These are phyloP conservation scores for Characodon lateralis DNA, from an alignment of 2,797 vertebrate species.

Conservation along the genomic window DNA sequence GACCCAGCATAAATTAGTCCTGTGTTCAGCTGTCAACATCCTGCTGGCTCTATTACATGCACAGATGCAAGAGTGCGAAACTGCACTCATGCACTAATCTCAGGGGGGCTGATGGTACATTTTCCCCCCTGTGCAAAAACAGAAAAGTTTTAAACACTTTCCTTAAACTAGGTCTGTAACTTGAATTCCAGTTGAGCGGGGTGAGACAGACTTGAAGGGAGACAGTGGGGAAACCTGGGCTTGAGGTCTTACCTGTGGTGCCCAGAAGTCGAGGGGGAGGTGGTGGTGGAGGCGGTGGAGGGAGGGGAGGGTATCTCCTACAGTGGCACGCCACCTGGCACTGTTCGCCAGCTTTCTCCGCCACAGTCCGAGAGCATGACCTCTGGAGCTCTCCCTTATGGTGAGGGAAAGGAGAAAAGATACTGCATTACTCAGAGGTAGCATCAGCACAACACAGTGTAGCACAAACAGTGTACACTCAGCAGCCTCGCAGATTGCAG, in stretches of 20 bases:
- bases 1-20: constrained; percentile 75
- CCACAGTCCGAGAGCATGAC: constrained; percentile 89
- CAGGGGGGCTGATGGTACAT: constrained; percentile 30
- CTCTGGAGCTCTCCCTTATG: constrained; percentile 91
- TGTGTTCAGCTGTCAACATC: constrained; percentile 76
- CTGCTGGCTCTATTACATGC: constrained; percentile 65
- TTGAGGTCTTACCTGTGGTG: constrained; percentile 73
- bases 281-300: constrained; percentile 91
- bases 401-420: constrained; percentile 66
- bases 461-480: constrained; percentile 60
- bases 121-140: constrained; percentile 25
- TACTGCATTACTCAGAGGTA: constrained; percentile 55
- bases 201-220: constrained; percentile 36
- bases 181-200: constrained; percentile 29
- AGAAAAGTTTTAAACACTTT: constrained; percentile 41
- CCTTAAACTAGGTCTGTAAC: constrained; percentile 37
- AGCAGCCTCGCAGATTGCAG: constrained; percentile 49
- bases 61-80: constrained; percentile 42
- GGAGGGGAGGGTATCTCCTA: constrained; percentile 89
- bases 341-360: constrained; percentile 86
- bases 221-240: constrained; percentile 41
- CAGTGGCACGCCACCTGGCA: constrained; percentile 93
- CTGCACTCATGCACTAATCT: constrained; percentile 36
- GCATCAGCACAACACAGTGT: constrained; percentile 57
- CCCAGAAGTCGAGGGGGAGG: constrained; percentile 81